Conservation (phyloP, 2,888 invertebrate genomes). For the Sericinus montela region DNA sequence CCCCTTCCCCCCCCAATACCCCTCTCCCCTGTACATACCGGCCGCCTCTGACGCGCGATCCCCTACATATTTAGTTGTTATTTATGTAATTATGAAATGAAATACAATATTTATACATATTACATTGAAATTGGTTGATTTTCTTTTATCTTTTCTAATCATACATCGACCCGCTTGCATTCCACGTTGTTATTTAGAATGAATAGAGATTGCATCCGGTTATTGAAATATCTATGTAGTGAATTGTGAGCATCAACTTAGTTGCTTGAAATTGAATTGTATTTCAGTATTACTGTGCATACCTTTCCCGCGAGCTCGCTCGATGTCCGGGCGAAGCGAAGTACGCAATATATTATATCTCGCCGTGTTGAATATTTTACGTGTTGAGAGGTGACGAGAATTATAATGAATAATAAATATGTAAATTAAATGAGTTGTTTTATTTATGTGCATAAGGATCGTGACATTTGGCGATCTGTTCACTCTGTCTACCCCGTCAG, state of each 20-base stretch:
- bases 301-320: background rate
- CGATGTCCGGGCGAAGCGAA: background rate
- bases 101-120: slow-evolving; percentile 49
- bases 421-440: slow-evolving; percentile 36
- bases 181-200: slow-evolving; percentile 48
- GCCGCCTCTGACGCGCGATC: background rate
- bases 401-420: slow-evolving; percentile 55
- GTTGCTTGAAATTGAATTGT: background rate
- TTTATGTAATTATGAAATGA: slow-evolving; percentile 39
- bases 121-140: slow-evolving; percentile 2
- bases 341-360: slow-evolving; percentile 43
- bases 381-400: slow-evolving; percentile 60
- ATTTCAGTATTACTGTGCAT: slow-evolving; percentile 14
- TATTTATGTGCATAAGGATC: too few relatives aligned
- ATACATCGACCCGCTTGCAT: slow-evolving; percentile 55
- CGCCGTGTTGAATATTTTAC: slow-evolving; percentile 53
- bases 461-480: too few relatives aligned
- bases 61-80: slow-evolving; percentile 39
- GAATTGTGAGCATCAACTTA: background rate
- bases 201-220: background rate
- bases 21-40: background rate
- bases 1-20: background rate
- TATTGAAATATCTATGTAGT: too few relatives aligned
- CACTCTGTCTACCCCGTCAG: too few relatives aligned
- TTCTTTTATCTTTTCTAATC: slow-evolving; percentile 37